A percentile compares a stretch with the other conserved stretches of the same genome.
These are phyloP conservation scores for Phyllostomus hastatus DNA, from an alignment of 2,113 vertebrate genomes.

Conservation along the genomic window DNA sequence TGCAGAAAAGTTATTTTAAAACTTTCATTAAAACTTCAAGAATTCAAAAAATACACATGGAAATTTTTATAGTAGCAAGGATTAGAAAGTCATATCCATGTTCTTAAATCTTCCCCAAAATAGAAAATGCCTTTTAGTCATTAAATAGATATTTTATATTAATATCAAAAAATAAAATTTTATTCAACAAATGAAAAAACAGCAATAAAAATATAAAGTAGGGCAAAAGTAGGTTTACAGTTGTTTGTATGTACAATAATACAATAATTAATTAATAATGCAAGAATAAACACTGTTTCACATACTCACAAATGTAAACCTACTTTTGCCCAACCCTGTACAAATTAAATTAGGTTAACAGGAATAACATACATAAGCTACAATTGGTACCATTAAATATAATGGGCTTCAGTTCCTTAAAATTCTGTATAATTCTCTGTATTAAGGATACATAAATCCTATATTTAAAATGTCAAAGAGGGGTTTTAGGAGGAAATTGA, in stretches of 20 bases:
- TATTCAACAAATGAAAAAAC: background rate
- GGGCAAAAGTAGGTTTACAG: background rate
- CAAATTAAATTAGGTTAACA: constrained; percentile 21
- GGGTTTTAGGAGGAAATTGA: background rate
- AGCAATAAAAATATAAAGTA: background rate
- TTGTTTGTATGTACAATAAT: background rate
- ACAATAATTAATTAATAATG: background rate
- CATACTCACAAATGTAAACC: background rate
- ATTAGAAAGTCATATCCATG: background rate
- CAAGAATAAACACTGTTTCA: background rate
- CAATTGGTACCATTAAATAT: background rate
- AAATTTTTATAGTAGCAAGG: background rate
- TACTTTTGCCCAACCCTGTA: background rate
- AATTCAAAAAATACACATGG: background rate
- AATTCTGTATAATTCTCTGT: background rate
- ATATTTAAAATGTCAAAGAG: background rate
- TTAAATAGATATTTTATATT: background rate
- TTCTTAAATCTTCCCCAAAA: background rate
- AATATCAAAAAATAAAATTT: background rate
- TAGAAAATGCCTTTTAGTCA: background rate
- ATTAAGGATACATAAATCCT: background rate
- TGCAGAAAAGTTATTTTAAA: background rate
- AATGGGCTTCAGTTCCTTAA: background rate
- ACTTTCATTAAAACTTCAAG: background rate
- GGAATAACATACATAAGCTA: background rate